Percentiles rank a stretch among this genome's conserved stretches.
phyloP scores from a whole-genome alignment of 1,140 invertebrate genomes.

The Leptinotarsa lineolata region DNA sequence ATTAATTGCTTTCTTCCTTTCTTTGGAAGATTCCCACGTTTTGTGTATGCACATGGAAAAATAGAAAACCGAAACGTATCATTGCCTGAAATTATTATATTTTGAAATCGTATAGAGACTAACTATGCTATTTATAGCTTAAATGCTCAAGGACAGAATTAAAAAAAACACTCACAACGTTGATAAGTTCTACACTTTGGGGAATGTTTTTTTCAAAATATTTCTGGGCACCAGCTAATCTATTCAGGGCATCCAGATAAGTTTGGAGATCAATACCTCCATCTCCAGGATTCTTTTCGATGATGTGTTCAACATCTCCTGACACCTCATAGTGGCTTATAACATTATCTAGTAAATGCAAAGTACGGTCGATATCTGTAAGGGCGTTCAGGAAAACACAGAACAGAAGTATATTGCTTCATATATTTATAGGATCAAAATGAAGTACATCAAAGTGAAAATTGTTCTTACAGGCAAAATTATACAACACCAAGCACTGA shows the following conservation, averaged over 20 bases:
- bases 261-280: conserved; percentile 65
- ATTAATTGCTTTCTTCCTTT: too few species aligned
- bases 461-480: too few species aligned
- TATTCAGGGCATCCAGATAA: conserved; percentile 83
- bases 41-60: too few species aligned
- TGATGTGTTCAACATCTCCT: conserved; percentile 79
- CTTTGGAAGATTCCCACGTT: too few species aligned
- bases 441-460: too few species aligned
- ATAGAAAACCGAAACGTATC: too few species aligned
- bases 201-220: conserved; percentile 95
- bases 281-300: conserved; percentile 72
- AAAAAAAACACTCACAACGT: conserved; percentile 70
- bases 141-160: neutral
- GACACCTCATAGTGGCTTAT: conserved; percentile 88
- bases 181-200: conserved; percentile 90
- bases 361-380: conserved; percentile 76
- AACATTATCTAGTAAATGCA: conserved; percentile 83
- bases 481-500: too few species aligned
- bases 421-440: neutral
- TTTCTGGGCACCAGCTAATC: conserved; percentile 81
- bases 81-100: too few species aligned
- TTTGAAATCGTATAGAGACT: too few species aligned
- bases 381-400: neutral
- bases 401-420: neutral
- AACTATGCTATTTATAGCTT: neutral